Percentiles rank a stretch among this genome's conserved stretches.
Conservation (phyloP, 2,797 vertebrate genomes). For the Ptychadena robeensis region DNA sequence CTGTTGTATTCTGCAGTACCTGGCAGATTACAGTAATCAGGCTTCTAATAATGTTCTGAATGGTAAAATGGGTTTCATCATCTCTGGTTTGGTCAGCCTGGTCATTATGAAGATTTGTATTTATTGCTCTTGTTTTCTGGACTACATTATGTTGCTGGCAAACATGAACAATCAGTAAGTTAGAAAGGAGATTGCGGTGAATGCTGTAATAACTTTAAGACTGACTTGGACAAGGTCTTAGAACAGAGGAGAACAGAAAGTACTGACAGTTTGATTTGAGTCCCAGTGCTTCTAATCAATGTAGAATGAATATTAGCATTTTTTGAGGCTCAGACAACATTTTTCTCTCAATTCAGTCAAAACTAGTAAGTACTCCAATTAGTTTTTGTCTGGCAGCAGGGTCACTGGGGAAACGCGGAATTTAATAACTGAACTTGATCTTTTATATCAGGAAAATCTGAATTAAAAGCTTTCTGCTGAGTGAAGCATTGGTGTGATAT, state of each 20-base stretch:
- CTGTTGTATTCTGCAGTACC: background rate
- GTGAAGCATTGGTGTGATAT: background rate
- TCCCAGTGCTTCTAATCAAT: background rate
- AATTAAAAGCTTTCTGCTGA: background rate
- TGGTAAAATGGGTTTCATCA: no score
- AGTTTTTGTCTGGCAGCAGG: conserved; percentile 1
- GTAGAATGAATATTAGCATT: conserved; percentile 10
- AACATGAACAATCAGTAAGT: background rate
- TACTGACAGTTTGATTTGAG: conserved; percentile 12
- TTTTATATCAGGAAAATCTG: background rate
- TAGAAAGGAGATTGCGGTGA: background rate
- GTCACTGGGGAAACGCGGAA: conserved; percentile 4
- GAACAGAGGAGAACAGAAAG: conserved; percentile 13
- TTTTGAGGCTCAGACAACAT: conserved; percentile 8
- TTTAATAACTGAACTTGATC: background rate
- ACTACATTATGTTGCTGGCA: background rate
- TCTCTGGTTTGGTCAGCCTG: background rate
- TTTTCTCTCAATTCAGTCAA: conserved; percentile 9
- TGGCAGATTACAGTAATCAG: background rate
- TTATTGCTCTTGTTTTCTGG: background rate
- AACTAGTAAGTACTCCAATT: background rate
- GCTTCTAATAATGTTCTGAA: background rate
- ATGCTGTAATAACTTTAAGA: background rate
- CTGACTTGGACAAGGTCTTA: conserved; percentile 10
- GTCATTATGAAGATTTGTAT: background rate